Conservation (phyloP, 2,888 invertebrate genomes). For the Xylota sylvarum region DNA sequence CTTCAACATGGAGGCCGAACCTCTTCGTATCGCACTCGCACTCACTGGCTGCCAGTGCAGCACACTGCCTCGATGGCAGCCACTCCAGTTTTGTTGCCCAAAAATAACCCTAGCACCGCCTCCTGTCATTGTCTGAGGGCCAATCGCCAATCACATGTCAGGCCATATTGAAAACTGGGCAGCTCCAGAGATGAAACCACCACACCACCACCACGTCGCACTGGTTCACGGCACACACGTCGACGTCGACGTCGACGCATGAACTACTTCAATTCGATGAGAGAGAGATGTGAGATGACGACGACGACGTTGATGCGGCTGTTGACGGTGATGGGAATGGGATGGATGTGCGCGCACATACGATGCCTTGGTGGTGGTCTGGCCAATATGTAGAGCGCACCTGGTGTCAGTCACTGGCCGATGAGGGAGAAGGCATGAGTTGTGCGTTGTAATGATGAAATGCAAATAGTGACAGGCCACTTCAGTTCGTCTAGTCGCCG, state of each 20-base stretch:
- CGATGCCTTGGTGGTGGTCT: conserved; percentile 33
- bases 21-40: conserved; percentile 42
- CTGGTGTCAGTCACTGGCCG: conserved; percentile 48
- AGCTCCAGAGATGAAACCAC: conserved; percentile 77
- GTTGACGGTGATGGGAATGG: conserved; percentile 63
- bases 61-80: conserved; percentile 41
- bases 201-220: conserved; percentile 48
- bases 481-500: conserved; percentile 69
- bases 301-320: conserved; percentile 58
- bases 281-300: conserved; percentile 56
- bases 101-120: conserved; percentile 78
- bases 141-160: conserved; percentile 82
- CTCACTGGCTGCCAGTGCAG: conserved; percentile 3
- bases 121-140: conserved; percentile 74
- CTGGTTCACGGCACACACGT: conserved; percentile 5
- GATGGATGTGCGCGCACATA: conserved; percentile 74
- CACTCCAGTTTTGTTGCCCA: conserved; percentile 54
- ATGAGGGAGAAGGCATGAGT: conserved; percentile 63
- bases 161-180: conserved; percentile 83
- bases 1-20: not conserved
- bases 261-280: conserved; percentile 43
- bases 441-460: conserved; percentile 71
- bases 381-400: conserved; percentile 63
- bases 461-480: conserved; percentile 59
- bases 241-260: conserved; percentile 55